Evolutionary conservation across 2,797 vertebrate genomes (phyloP).

Genomic region (Enoplosus armatus): DNA sequence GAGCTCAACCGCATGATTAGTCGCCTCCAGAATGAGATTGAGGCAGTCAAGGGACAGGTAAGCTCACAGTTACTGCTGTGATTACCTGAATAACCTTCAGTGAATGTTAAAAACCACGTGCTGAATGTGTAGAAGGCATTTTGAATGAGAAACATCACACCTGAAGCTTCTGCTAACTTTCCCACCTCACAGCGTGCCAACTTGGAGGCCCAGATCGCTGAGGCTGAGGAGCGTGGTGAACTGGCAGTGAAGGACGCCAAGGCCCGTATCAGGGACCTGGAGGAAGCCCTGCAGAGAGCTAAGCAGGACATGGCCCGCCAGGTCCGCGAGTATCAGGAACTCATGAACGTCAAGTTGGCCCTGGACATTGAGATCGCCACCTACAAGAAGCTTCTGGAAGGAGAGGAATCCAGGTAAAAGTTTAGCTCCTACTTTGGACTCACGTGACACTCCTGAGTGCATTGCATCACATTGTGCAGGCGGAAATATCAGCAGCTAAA

Average conservation of each 20-base stretch:
- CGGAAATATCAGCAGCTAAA: constrained; percentile 4
- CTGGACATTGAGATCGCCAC: constrained; percentile 87
- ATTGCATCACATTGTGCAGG: not conserved
- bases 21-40: constrained; percentile 91
- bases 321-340: constrained; percentile 89
- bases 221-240: constrained; percentile 81
- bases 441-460: not conserved
- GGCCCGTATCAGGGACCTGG: constrained; percentile 82
- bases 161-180: constrained; percentile 18
- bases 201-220: constrained; percentile 80
- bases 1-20: constrained; percentile 91
- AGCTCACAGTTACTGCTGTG: not conserved
- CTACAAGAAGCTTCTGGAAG: constrained; percentile 88
- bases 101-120: not conserved
- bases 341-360: constrained; percentile 86
- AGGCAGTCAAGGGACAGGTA: constrained; percentile 92
- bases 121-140: not conserved
- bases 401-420: constrained; percentile 87
- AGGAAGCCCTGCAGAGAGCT: constrained; percentile 80
- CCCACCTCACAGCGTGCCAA: constrained; percentile 77
- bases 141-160: not conserved
- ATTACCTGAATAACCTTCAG: not conserved
- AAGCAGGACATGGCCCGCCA: constrained; percentile 83
- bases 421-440: not conserved
- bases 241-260: constrained; percentile 81